A percentile compares a stretch with the other conserved stretches of the same genome.
Conservation (phyloP, 1,140 invertebrate genomes). For the Drosophila jambulina region DNA sequence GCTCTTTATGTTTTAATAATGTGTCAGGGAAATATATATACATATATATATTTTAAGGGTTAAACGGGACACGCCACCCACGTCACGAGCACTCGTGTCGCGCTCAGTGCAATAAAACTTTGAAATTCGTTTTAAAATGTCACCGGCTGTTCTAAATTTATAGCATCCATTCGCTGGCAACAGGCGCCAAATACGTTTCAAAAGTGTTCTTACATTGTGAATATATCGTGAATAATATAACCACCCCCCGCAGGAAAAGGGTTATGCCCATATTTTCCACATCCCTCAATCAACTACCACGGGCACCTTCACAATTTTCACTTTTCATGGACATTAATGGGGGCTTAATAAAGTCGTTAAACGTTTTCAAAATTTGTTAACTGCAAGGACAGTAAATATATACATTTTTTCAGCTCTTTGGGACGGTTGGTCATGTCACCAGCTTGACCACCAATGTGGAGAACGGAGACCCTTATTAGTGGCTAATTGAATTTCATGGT, state of each 20-base stretch:
- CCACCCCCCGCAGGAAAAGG: conserved; percentile 24
- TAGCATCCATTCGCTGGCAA: conserved; percentile 63
- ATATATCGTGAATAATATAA: conserved; percentile 61
- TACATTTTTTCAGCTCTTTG: conserved; percentile 14
- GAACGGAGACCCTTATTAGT: conserved; percentile 29
- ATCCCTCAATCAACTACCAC: conserved; percentile 21
- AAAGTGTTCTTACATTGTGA: conserved; percentile 57
- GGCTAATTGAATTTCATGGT: conserved; percentile 46
- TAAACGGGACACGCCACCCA: conserved; percentile 67
- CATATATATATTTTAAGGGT: conserved; percentile 69
- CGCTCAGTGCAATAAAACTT: conserved; percentile 76
- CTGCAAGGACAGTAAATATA: conserved; percentile 1
- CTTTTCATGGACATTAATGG: conserved; percentile 34
- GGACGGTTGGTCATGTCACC: conserved; percentile 29
- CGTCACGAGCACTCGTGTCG: conserved; percentile 69
- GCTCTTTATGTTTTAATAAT: conserved; percentile 84
- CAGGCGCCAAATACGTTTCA: conserved; percentile 56
- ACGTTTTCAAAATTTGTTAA: conserved; percentile 7
- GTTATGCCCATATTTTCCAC: conserved; percentile 21
- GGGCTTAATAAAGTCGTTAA: conserved; percentile 38
- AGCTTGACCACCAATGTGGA: conserved; percentile 40
- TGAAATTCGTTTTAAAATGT: conserved; percentile 78
- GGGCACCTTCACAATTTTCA: conserved; percentile 21
- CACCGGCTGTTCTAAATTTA: conserved; percentile 78
- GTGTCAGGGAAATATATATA: conserved; percentile 66